These are phyloP conservation scores for Falcunculus frontatus DNA, from an alignment of 2,113 vertebrate genomes.

Conservation along the genomic window DNA sequence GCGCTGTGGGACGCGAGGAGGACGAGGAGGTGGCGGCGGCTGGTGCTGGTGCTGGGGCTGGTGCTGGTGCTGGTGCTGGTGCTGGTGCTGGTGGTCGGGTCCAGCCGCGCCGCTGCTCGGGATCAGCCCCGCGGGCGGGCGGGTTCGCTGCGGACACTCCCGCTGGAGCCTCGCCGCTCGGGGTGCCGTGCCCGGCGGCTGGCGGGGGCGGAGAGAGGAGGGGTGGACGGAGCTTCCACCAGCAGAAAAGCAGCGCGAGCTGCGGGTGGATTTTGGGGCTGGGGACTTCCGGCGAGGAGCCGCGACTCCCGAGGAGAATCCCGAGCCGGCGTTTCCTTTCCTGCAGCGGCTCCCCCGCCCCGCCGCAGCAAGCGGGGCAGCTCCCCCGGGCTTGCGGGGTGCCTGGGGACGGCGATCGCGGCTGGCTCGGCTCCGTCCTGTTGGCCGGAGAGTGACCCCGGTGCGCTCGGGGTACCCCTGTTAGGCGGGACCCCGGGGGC, in stretches of 20 bases:
- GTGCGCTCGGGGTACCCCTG: neutral
- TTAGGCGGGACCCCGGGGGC: too few relatives aligned
- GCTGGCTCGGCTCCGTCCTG: too few relatives aligned
- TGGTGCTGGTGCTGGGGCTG: too few relatives aligned
- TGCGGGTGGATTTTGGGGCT: neutral
- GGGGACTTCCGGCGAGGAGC: neutral
- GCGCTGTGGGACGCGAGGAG: neutral
- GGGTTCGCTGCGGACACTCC: neutral
- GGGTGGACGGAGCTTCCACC: too few relatives aligned
- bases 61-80: too few relatives aligned
- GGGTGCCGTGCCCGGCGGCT: too few relatives aligned
- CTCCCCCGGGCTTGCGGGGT: too few relatives aligned
- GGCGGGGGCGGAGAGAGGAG: neutral
- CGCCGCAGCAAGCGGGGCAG: neutral
- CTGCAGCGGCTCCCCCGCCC: neutral
- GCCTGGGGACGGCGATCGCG: neutral
- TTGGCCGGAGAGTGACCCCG: fast-evolving
- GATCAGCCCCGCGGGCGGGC: neutral
- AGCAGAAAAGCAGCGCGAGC: too few relatives aligned
- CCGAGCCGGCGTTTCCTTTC: too few relatives aligned
- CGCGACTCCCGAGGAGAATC: too few relatives aligned
- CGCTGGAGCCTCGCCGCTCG: neutral
- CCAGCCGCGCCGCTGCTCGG: neutral
- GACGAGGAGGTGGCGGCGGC: fast-evolving
- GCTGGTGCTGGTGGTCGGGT: neutral